These are phyloP conservation scores for Eulemur mongoz DNA, from an alignment of 2,797 vertebrate species.

Conservation along the genomic window DNA sequence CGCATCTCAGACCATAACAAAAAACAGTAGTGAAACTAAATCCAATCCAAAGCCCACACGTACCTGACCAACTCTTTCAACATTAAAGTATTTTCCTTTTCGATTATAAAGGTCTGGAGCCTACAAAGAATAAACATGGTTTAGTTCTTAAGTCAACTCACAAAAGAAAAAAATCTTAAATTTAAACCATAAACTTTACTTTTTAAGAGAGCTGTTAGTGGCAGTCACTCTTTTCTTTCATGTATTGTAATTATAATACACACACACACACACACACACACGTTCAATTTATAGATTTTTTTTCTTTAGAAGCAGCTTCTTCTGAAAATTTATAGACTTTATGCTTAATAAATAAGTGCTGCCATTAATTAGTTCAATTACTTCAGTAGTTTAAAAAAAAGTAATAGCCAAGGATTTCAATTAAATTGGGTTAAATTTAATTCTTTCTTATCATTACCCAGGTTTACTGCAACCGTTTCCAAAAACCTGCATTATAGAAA, in stretches of 20 bases:
- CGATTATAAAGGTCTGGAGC: slow-evolving; percentile 97
- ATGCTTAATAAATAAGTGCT: background rate
- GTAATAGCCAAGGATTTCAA: background rate
- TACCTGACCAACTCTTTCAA: slow-evolving; percentile 98
- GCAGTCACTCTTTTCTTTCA: background rate
- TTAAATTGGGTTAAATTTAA: slow-evolving; percentile 7
- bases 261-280: background rate
- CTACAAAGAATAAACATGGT: slow-evolving; percentile 83
- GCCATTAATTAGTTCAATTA: background rate
- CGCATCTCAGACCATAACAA: too few species aligned
- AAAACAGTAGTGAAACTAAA: background rate
- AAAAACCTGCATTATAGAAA: background rate
- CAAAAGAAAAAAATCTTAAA: background rate
- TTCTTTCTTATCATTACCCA: slow-evolving; percentile 2
- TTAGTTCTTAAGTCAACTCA: slow-evolving; percentile 58
- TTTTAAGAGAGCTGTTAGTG: background rate
- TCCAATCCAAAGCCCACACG: slow-evolving; percentile 80
- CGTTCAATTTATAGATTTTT: background rate
- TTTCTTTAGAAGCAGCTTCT: too few species aligned
- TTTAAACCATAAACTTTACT: background rate
- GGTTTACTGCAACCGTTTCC: background rate
- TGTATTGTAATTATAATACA: background rate
- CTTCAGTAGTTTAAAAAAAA: background rate
- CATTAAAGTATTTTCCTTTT: slow-evolving; percentile 99
- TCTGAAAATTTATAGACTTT: background rate